Base-by-base conservation (phyloP, 2,797 vertebrate genomes). In the Enteromius radiatus region DNA sequence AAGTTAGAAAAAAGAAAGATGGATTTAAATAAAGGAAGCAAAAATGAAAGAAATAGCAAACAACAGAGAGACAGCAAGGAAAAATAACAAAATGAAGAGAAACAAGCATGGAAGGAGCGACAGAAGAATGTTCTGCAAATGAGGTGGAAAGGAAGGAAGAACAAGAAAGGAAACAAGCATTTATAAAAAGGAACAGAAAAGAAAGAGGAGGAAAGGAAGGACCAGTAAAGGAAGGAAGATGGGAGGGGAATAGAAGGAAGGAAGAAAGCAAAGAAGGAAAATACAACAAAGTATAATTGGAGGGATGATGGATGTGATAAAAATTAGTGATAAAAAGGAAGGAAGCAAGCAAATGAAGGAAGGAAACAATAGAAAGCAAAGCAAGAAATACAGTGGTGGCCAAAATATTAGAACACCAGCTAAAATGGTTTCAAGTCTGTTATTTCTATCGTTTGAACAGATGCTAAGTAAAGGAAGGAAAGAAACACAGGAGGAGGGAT, bases 121-220 rank as follows among this genome's bases (percentile, higher is more conserved):
- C 2, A 17, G 67, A 26, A 26, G n/a, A 26, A 33, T 31, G 56
- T 19, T 19, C 17, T 49, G 47, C 5, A 14, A 61, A 61, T 61
- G 23, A 61, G 14, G 26, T 61, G 17, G 59, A 80, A 31, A 69
- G 31, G 21, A 56, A n/a, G 3, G 1, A 68, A 56, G 78, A 14
- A 14, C 64, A 67, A 63, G 14, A 41, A 77, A 33, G 12, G 59
- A 23, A 75, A 17, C 8, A 36, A 67, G 33, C 14, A 31, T 31
- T 28, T 6, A 31, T 14, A 36, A 7, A 74, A 49, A 41, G 7
- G 36, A 65, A 23, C 4, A 7, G 5, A 43, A 73, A 19, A n/a
- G 21, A 28, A 9, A 59, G 45, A n/a, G 41, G 9, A 38, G 21
- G 71, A 82, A 82, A 64, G 38, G 81, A 77, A 78, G 81, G 64